Evolutionary conservation across 2,113 vertebrate genomes (phyloP).

Genomic region (Aleadryas rufinucha): DNA sequence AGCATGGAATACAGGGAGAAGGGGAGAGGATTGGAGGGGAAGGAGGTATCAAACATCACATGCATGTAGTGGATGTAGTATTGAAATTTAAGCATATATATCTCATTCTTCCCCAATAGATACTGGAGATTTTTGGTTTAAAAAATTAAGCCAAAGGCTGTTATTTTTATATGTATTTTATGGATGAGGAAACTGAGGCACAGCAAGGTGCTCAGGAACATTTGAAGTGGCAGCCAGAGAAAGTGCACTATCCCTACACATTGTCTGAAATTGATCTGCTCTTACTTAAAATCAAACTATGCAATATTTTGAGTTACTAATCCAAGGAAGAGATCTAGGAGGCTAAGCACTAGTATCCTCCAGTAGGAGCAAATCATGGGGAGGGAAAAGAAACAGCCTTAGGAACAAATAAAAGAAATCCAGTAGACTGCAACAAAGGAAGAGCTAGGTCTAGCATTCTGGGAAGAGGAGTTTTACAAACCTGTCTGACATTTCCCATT

Average conservation of each 20-base stretch:
- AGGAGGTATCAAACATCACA: neutral
- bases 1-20: neutral
- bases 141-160: neutral
- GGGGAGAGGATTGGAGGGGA: accelerated
- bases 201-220: neutral
- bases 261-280: neutral
- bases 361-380: neutral
- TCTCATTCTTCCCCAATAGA: neutral
- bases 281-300: neutral
- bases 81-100: neutral
- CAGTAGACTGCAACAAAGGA: neutral
- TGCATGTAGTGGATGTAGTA: neutral
- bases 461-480: neutral
- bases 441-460: neutral
- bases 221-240: neutral
- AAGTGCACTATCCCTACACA: neutral
- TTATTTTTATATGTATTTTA: neutral
- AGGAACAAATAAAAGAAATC: neutral
- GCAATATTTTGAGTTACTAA: neutral
- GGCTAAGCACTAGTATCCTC: neutral
- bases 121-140: neutral
- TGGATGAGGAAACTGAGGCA: neutral
- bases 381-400: neutral
- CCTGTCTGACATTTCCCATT: neutral
- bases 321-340: neutral